Evolutionary conservation across 2,888 invertebrate species (phyloP), one percentile per base, ranked within the genome.

Genomic region (Capitulum mitella): DNA sequence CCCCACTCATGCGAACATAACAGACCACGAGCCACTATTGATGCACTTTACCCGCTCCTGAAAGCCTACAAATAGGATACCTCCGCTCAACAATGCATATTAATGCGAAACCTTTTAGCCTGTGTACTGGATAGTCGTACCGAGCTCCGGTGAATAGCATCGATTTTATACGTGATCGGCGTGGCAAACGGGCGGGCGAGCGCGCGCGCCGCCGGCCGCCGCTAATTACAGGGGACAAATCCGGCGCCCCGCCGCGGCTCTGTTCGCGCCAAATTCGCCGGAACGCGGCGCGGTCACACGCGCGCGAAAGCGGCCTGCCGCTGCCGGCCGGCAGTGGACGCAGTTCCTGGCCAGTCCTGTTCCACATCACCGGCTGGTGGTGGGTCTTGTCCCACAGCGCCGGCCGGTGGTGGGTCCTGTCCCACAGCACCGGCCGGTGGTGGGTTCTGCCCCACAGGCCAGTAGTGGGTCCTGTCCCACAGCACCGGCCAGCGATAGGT

Each of bases 21-120:
- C 61, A 61, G 32, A 32, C 61, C 61, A 34, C 32, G 32, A 34
- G 61, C 61, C 61, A 34, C 61, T 61, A 61, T 61, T 61, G 61
- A 61, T 61, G 61, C 61, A 61, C 61, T 61, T 34, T 61, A 61
- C 61, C 61, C 32, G 61, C 54, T 22, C 58, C 61, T 61, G 61
- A 61, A 61, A 61, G 61, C 61, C 61, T 61, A 61, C 61, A 61
- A 61, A 61, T 61, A 61, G 61, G 61, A 61, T 61, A 61, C 61
- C 14, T 61, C 61, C 61, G 61, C 32, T 32, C 61, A 61, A 61
- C 61, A 61, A 61, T 61, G 61, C 61, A 61, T 61, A 61, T 61
- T 61, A 61, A 61, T 61, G 61, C 34, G 61, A 61, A 61, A 61
- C 61, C 61, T 61, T 61, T 61, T 61, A 61, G 61, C 19, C 32